phyloP scores from a whole-genome alignment of 2,113 vertebrate species.

The Scartelaos histophorus region DNA sequence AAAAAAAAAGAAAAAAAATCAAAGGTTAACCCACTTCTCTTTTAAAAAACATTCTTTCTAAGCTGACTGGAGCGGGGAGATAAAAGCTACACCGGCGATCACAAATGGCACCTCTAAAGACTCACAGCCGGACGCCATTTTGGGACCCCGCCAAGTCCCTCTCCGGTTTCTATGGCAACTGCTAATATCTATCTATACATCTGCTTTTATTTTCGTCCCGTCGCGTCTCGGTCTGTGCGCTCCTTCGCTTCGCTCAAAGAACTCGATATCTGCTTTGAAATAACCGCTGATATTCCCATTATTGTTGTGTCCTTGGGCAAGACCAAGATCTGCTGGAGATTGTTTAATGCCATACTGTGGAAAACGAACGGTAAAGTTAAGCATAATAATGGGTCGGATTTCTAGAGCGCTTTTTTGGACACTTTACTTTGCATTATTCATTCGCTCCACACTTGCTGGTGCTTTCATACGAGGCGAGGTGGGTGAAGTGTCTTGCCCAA shows the following conservation, averaged over 20 bases:
- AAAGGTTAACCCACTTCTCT: conserved; percentile 47
- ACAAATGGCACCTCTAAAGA: conserved; percentile 59
- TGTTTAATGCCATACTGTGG: too few relatives aligned
- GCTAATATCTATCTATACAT: conserved; percentile 24
- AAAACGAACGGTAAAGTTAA: too few relatives aligned
- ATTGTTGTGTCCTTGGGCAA: neutral
- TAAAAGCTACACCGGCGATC: conserved; percentile 58
- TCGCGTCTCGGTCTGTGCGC: conserved; percentile 16
- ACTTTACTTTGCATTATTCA: too few relatives aligned
- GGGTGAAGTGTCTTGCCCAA: too few relatives aligned
- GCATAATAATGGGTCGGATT: too few relatives aligned
- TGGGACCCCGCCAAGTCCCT: conserved; percentile 25
- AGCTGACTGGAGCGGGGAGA: conserved; percentile 43
- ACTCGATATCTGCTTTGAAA: too few relatives aligned
- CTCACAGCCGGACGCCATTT: conserved; percentile 42
- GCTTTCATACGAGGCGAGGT: too few relatives aligned
- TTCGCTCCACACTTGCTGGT: too few relatives aligned
- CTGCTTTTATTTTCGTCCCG: conserved; percentile 26
- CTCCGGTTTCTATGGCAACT: conserved; percentile 24
- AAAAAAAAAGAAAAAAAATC: conserved; percentile 32
- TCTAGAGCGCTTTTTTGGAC: too few relatives aligned
- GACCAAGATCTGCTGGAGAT: neutral
- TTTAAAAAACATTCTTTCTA: conserved; percentile 34
- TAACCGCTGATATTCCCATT: too few relatives aligned
- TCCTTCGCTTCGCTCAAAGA: neutral